Percentiles rank a stretch among this genome's conserved stretches.
phyloP scores from a whole-genome alignment of 1,140 invertebrate species.

The Elymnias hypermnestra region DNA sequence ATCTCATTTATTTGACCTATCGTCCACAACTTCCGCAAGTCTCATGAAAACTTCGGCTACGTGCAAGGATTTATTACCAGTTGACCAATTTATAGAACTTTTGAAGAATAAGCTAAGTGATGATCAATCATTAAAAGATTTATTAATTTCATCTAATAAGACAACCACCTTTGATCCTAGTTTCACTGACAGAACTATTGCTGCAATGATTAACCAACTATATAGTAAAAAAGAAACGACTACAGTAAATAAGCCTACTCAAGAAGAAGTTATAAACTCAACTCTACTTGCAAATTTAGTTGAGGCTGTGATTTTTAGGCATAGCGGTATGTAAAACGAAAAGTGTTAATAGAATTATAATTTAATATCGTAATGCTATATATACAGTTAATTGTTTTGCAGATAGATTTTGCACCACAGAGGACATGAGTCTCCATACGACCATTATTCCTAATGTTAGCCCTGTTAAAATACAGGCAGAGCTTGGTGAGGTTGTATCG shows the following conservation, averaged over 20 bases:
- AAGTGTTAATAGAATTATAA: too few species aligned
- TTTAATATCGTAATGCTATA: too few species aligned
- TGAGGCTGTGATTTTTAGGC: constrained; percentile 62
- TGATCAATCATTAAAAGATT: constrained; percentile 47
- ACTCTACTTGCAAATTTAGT: constrained; percentile 58
- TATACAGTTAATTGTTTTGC: constrained; percentile 17
- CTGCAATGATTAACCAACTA: constrained; percentile 46
- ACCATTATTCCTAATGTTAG: constrained; percentile 27
- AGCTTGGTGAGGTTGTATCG: constrained; percentile 39
- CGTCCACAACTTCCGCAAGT: constrained; percentile 18
- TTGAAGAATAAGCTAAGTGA: constrained; percentile 52
- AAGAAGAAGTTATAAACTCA: constrained; percentile 50
- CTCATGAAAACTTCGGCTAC: constrained; percentile 23
- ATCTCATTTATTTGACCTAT: constrained; percentile 38
- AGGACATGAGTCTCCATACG: constrained; percentile 10
- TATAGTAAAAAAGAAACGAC: constrained; percentile 46
- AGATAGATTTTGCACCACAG: constrained; percentile 34
- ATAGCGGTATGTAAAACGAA: constrained; percentile 35
- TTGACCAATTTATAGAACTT: constrained; percentile 56
- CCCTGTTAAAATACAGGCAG: constrained; percentile 49
- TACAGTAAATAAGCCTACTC: constrained; percentile 31
- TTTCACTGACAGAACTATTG: constrained; percentile 43
- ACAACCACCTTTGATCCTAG: constrained; percentile 21
- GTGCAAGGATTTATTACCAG: constrained; percentile 46
- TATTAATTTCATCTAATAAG: constrained; percentile 30